Percentiles rank a stretch among this genome's conserved stretches.
Conservation (phyloP, 2,113 vertebrate species). For the Xenopus borealis region DNA sequence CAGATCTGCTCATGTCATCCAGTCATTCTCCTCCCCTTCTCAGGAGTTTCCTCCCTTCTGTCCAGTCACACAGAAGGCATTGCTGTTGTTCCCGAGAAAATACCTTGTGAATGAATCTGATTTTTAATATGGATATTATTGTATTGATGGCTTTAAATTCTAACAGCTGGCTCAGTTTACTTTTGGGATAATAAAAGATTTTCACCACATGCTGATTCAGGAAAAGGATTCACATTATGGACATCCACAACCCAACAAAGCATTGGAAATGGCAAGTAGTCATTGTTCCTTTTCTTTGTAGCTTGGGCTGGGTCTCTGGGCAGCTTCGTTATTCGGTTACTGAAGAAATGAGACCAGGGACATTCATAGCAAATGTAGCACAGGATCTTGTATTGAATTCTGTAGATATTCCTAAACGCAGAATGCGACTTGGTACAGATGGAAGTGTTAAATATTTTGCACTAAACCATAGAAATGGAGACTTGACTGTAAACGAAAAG, state of each 20-base stretch:
- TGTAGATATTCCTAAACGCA: slow-evolving; percentile 64
- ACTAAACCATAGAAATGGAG: slow-evolving; percentile 63
- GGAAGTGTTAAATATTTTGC: slow-evolving; percentile 66
- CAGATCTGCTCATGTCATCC: slow-evolving; percentile 53
- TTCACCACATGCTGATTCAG: slow-evolving; percentile 35
- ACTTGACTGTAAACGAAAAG: slow-evolving; percentile 67
- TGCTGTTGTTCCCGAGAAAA: background rate
- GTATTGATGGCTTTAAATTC: slow-evolving; percentile 36
- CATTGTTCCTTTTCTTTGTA: slow-evolving; percentile 67
- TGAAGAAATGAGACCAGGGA: slow-evolving; percentile 73
- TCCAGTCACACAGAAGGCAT: slow-evolving; percentile 3
- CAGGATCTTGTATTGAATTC: slow-evolving; percentile 69
- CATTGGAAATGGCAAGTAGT: slow-evolving; percentile 77
- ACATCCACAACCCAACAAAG: slow-evolving; percentile 54
- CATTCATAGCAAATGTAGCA: slow-evolving; percentile 73
- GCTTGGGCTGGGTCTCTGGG: slow-evolving; percentile 69
- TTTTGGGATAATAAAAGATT: slow-evolving; percentile 21
- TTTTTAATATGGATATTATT: background rate
- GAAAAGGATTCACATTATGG: slow-evolving; percentile 60
- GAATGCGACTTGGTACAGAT: slow-evolving; percentile 65
- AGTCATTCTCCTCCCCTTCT: slow-evolving; percentile 49
- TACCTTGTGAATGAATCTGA: background rate
- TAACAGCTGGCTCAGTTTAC: background rate
- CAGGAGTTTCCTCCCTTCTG: slow-evolving; percentile 64
- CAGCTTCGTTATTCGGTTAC: slow-evolving; percentile 73